A percentile compares a stretch with the other conserved stretches of the same genome.
Conservation (phyloP, 2,888 invertebrate genomes). For the Cryptus viduatorius region DNA sequence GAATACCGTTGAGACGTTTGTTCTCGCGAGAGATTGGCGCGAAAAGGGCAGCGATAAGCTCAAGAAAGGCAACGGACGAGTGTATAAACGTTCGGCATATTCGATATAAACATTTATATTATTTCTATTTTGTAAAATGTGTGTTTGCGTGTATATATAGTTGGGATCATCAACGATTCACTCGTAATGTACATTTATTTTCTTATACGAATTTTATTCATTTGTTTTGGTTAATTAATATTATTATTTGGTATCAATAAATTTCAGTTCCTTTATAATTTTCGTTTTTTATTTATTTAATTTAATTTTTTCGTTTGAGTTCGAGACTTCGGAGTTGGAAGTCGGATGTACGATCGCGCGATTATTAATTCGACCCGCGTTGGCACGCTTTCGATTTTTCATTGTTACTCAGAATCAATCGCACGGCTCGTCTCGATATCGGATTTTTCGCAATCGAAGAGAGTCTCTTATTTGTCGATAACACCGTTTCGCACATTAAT, state of each 20-base stretch:
- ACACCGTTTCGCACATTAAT: conserved; percentile 1
- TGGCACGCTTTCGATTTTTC: conserved; percentile 10
- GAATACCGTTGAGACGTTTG: conserved; percentile 33
- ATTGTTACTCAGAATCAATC: conserved; percentile 19
- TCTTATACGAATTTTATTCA: conserved; percentile 54
- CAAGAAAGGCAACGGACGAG: conserved; percentile 20
- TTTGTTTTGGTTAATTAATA: conserved; percentile 40
- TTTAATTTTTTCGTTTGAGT: neutral
- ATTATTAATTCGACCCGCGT: conserved; percentile 4
- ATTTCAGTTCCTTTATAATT: conserved; percentile 61
- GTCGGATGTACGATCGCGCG: neutral
- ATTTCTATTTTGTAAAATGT: conserved; percentile 49
- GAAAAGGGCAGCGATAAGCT: conserved; percentile 6
- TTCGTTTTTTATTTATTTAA: conserved; percentile 38
- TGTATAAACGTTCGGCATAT: conserved; percentile 29
- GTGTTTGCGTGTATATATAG: conserved; percentile 61
- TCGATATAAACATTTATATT: conserved; percentile 21
- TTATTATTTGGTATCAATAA: conserved; percentile 62
- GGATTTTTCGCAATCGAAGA: conserved; percentile 13
- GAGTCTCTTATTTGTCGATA: neutral
- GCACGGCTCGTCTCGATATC: conserved; percentile 15
- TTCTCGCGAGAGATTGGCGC: conserved; percentile 9
- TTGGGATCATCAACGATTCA: conserved; percentile 50
- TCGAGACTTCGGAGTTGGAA: conserved; percentile 9
- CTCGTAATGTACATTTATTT: conserved; percentile 47